Base-by-base conservation (phyloP, 2,888 invertebrate species). In the Ferdinandea cuprea region DNA sequence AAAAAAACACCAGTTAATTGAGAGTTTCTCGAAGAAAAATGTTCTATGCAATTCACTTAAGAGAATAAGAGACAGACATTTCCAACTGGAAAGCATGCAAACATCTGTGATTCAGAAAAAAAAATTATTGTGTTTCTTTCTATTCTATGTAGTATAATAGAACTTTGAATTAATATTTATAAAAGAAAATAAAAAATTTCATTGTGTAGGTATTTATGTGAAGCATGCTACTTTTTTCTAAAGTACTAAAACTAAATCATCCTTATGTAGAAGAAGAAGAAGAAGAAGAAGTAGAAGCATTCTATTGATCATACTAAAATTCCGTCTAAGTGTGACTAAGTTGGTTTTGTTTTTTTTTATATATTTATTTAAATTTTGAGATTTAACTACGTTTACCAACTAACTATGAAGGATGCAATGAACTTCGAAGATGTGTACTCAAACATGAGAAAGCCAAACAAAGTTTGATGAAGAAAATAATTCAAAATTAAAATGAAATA, bases 381-480 rank as follows among this genome's bases (percentile, higher is more conserved):
- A 9, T 48, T 7, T 21, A 40, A 32, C 19, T 37, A 59, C 25
- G 15, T 48, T 5, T 50, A 54, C 17, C 25, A 66, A 71, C 54
- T 54, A 71, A 77, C 46, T 68, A 25, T 63, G 54, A 68, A 68
- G 19, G 56, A 83, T 83, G 83, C 83, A 83, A 56, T 73, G 42
- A 83, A 83, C 35, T 63, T 71, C 32, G 76, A 65, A 77, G 52
- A 30, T 59, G 48, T 65, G 13, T 25, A 21, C 13, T 37, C 9
- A 56, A 44, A 11, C 17, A 37, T 66, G 77, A 72, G 69, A 61
- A 77, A 83, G 77, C 77, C 30, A 46, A 80, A 58, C 40, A 30
- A 40, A 50, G 40, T 25, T 28, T 32, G 21, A 56, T 37, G 32
- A 66, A 69, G 3, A 61, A 79, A 11, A 8, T 54, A 63, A 46